Percentiles rank a stretch among this genome's conserved stretches.
phyloP scores from a whole-genome alignment of 2,113 vertebrate genomes.

The Limnothrissa miodon region DNA sequence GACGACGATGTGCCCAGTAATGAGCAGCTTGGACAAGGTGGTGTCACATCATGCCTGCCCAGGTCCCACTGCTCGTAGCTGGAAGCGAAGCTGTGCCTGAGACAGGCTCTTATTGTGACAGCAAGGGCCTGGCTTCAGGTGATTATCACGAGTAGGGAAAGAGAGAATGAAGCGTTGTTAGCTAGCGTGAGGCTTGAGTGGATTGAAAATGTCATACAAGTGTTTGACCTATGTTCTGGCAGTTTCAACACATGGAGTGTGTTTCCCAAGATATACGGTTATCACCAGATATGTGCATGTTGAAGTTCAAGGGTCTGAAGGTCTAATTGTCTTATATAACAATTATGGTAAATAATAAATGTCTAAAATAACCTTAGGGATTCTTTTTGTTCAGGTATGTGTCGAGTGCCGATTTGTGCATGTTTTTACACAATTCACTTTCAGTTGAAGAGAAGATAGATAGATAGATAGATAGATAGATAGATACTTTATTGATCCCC shows the following conservation, averaged over 20 bases:
- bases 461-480: too few species aligned
- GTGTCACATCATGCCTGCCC: background rate
- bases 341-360: background rate
- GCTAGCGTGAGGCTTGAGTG: background rate
- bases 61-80: background rate
- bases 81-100: background rate
- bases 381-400: background rate
- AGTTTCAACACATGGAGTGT: background rate
- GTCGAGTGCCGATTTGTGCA: background rate
- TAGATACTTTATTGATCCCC: too few species aligned
- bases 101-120: conserved; percentile 7
- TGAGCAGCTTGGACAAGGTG: conserved; percentile 1
- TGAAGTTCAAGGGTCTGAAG: background rate
- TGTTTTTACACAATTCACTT: background rate
- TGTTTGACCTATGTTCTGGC: background rate
- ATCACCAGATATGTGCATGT: background rate
- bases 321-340: background rate
- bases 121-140: background rate
- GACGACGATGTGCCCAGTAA: background rate
- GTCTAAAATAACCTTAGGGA: background rate
- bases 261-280: background rate
- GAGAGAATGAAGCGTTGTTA: background rate
- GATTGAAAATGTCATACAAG: background rate
- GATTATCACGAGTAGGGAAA: background rate
- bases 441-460: background rate